A percentile compares a stretch with the other conserved stretches of the same genome.
phyloP scores from a whole-genome alignment of 2,113 vertebrate species.

The Gymnobelideus leadbeateri region DNA sequence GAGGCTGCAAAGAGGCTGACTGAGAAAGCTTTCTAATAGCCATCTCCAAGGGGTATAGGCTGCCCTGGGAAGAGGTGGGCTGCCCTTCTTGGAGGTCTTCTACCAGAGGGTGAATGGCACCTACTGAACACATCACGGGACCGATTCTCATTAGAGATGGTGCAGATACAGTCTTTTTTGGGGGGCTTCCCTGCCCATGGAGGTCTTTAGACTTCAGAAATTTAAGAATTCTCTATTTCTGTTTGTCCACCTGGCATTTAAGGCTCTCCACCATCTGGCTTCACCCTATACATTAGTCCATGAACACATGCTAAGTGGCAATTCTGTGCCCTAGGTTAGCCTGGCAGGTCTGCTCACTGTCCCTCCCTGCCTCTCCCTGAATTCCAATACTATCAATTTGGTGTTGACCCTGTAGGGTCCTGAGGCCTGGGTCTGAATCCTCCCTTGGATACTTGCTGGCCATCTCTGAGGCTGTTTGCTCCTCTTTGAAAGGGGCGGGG shows the following conservation, averaged over 20 bases:
- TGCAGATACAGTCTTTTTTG: neutral
- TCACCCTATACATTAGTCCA: neutral
- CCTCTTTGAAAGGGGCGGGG: neutral
- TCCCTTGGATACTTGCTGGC: neutral
- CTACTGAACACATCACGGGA: accelerated
- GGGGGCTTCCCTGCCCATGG: too few relatives aligned
- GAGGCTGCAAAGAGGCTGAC: neutral
- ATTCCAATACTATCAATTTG: neutral
- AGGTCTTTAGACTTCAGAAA: neutral
- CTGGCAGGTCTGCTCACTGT: neutral
- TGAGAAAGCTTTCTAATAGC: neutral
- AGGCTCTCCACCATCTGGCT: neutral
- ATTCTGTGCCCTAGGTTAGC: neutral
- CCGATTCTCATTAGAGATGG: neutral
- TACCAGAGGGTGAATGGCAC: neutral
- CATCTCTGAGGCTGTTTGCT: neutral
- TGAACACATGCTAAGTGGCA: neutral
- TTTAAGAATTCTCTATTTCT: neutral
- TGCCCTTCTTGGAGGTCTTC: neutral
- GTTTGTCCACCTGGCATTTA: neutral
- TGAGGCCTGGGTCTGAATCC: neutral
- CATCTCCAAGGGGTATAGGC: neutral
- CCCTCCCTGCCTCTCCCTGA: neutral
- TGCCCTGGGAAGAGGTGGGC: neutral
- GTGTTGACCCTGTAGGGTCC: too few relatives aligned